These are phyloP conservation scores for Lagopus leucura DNA, from an alignment of 2,113 vertebrate genomes.

Conservation along the genomic window DNA sequence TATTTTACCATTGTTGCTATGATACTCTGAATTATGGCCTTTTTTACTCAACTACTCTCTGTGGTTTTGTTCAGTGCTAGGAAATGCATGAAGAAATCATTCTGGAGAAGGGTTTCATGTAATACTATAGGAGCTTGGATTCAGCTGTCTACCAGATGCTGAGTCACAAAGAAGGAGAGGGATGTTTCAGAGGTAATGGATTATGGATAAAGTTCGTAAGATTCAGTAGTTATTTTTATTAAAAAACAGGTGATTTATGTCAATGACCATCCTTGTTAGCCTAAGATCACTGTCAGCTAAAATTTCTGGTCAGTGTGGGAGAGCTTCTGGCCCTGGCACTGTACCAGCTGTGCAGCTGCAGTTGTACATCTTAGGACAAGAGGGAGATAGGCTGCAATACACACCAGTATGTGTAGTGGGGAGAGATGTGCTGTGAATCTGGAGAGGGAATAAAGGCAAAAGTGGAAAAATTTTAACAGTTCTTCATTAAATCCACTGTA, in stretches of 20 bases:
- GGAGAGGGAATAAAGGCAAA: not conserved
- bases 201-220: not conserved
- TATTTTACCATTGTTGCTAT: conserved; percentile 27
- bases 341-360: not conserved
- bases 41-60: conserved; percentile 20
- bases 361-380: not conserved
- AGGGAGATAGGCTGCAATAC: not conserved
- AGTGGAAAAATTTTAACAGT: not conserved
- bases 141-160: conserved; percentile 30
- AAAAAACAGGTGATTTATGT: not conserved
- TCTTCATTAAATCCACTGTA: conserved; percentile 1
- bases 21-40: not conserved
- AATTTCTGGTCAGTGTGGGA: not conserved
- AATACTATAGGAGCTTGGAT: conserved; percentile 13
- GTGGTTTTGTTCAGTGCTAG: conserved; percentile 31
- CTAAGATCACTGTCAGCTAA: not conserved
- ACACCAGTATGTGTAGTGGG: too few species aligned
- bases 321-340: not conserved
- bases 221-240: not conserved
- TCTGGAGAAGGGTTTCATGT: conserved; percentile 12
- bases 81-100: conserved; percentile 1
- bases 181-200: conserved; percentile 16
- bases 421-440: not conserved
- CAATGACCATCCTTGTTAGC: not conserved
- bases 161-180: conserved; percentile 20